phyloP scores from a whole-genome alignment of 2,113 vertebrate genomes.

The Anseranas semipalmata region DNA sequence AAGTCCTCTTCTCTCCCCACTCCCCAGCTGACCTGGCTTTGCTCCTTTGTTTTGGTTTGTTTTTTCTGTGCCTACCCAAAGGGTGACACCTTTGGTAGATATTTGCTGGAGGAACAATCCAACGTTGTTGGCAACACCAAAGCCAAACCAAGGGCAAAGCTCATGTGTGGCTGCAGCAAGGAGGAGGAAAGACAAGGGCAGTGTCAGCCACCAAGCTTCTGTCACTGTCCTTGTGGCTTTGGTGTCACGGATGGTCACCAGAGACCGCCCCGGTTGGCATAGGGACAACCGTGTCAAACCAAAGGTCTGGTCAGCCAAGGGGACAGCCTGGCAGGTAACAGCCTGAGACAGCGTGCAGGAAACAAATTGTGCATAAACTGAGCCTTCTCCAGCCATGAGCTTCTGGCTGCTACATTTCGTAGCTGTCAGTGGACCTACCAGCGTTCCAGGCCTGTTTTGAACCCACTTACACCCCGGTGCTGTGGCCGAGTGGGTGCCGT shows the following conservation, averaged over 20 bases:
- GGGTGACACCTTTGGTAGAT: not conserved
- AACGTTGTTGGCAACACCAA: not conserved
- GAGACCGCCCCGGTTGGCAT: accelerated
- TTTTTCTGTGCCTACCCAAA: not conserved
- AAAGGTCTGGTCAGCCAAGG: too few species aligned
- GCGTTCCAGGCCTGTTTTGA: too few species aligned
- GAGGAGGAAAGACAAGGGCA: not conserved
- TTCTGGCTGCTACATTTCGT: too few species aligned
- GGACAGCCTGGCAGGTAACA: too few species aligned
- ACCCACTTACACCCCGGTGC: too few species aligned
- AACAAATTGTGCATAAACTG: too few species aligned
- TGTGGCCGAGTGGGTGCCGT: too few species aligned
- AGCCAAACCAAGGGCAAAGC: not conserved
- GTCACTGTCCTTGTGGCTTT: not conserved
- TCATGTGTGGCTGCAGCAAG: not conserved
- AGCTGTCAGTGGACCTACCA: too few species aligned
- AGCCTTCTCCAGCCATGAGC: too few species aligned
- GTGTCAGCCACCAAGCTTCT: not conserved
- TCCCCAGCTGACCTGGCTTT: too few species aligned
- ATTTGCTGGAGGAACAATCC: not conserved
- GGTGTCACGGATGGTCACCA: not conserved
- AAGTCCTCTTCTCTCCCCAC: accelerated
- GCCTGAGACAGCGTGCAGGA: too few species aligned
- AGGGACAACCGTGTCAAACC: not conserved
- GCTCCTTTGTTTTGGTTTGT: not conserved